Base-by-base conservation (phyloP, 2,888 invertebrate species). In the Anorthoa munda region DNA sequence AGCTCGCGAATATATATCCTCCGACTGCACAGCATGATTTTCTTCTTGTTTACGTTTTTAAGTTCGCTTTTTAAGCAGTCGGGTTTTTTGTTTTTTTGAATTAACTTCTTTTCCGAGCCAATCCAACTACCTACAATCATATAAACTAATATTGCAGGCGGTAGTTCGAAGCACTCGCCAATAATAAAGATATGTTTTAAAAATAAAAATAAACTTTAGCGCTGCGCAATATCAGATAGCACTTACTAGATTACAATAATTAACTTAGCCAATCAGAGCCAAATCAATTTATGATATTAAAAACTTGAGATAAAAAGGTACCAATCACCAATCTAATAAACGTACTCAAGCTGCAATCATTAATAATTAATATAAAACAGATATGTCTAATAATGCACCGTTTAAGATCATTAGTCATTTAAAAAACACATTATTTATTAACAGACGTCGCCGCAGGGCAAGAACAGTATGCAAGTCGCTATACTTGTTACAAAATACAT, bases 401-500 rank as follows among this genome's bases (percentile, higher is more conserved):
- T 45, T 72, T 64, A 56, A 61, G 17, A 78, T 75, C 72, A 80
- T 82, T 79, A 81, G 64, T 83, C 75, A 79, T 70, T 53, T 15
- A 61, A 68, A 72, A 70, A 68, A 68, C 61, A 77, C 66, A 39
- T 79, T 68, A 71, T 69, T 66, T 64, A 66, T 66, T 70, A 67
- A 69, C 66, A 75, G 50, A 67, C 72, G 66, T 60, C 68, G 83
- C 86, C 77, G 64, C 72, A 51, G 64, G 86, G 69, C 70, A 63
- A 1, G 18, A 17, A 61, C 26, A 58, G 58, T 77, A 55, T 65
- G 59, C 23, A 56, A n/a, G 58, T 70, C 59, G 26, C 58, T 58
- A 72, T 61, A 66, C 51, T 48, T 75, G 66, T 82, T 82, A 72
- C 84, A 72, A 81, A 82, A 84, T 75, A 72, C 58, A 65, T 70